phyloP scores from a whole-genome alignment of 2,888 invertebrate species.

The Lymantria dispar region DNA sequence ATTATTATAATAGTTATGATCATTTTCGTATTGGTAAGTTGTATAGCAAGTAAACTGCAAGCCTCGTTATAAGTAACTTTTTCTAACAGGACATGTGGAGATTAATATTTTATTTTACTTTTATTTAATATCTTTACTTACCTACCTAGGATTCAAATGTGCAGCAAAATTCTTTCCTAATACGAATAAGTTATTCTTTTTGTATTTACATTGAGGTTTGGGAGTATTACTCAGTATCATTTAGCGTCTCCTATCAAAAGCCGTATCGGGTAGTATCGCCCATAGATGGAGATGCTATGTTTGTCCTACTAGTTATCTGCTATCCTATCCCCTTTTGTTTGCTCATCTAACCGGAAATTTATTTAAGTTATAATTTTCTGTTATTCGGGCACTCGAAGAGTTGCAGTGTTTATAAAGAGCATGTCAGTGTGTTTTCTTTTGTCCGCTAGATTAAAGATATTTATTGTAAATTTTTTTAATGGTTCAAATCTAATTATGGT shows the following conservation, averaged over 20 bases:
- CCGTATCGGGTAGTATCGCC: constrained; percentile 65
- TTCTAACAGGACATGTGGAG: too few relatives aligned
- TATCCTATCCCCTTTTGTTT: constrained; percentile 67
- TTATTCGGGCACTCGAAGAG: constrained; percentile 62
- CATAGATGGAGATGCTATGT: constrained; percentile 68
- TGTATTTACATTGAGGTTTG: constrained; percentile 41
- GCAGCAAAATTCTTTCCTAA: too few relatives aligned
- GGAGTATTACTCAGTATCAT: constrained; percentile 32
- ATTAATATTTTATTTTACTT: too few relatives aligned
- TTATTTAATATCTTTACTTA: too few relatives aligned
- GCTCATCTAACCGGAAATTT: constrained; percentile 76
- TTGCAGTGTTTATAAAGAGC: constrained; percentile 20
- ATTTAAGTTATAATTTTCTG: constrained; percentile 79
- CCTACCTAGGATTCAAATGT: too few relatives aligned
- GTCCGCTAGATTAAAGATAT: constrained; percentile 23
- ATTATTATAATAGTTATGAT: too few relatives aligned
- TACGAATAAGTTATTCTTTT: background rate
- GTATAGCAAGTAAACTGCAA: too few relatives aligned
- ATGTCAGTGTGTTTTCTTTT: constrained; percentile 55
- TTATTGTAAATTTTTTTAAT: background rate
- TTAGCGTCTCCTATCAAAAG: constrained; percentile 77
- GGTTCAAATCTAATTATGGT: background rate
- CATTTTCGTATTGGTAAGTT: too few relatives aligned
- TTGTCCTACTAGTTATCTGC: constrained; percentile 62
- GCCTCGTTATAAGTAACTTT: too few relatives aligned